These are phyloP conservation scores for Diadophis punctatus DNA, from an alignment of 2,113 vertebrate species.

Conservation along the genomic window DNA sequence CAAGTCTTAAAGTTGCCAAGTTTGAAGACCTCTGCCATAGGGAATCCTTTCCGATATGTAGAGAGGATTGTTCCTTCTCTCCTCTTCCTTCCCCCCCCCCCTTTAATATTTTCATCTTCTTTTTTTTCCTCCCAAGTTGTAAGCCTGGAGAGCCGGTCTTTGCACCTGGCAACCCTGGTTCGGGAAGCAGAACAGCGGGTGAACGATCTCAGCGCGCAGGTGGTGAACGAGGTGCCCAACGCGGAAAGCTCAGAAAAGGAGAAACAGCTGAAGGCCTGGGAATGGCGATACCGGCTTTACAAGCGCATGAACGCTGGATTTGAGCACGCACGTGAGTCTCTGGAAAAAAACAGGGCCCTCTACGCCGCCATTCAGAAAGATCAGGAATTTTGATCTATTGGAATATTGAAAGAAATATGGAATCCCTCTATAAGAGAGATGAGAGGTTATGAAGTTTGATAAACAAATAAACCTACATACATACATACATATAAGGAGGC, in stretches of 20 bases:
- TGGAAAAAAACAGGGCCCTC: rapidly evolving
- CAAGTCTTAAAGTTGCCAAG: no score
- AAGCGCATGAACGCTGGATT: slow-evolving; percentile 89
- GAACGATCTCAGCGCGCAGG: slow-evolving; percentile 75
- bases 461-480: no score
- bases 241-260: slow-evolving; percentile 77
- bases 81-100: neutral
- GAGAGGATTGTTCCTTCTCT: neutral
- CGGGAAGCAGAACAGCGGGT: slow-evolving; percentile 84
- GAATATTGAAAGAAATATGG: neutral
- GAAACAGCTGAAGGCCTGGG: slow-evolving; percentile 86
- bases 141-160: slow-evolving; percentile 80
- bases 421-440: neutral
- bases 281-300: slow-evolving; percentile 87
- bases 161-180: slow-evolving; percentile 82
- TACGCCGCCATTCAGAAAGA: rapidly evolving
- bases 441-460: no score
- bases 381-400: neutral
- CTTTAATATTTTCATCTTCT: rapidly evolving
- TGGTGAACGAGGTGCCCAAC: slow-evolving; percentile 71
- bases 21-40: no score
- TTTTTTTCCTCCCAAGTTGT: slow-evolving; percentile 64
- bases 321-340: slow-evolving; percentile 83
- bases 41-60: neutral
- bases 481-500: no score